These are phyloP conservation scores for Epinephelus lanceolatus DNA, from an alignment of 2,113 vertebrate species.

Conservation along the genomic window DNA sequence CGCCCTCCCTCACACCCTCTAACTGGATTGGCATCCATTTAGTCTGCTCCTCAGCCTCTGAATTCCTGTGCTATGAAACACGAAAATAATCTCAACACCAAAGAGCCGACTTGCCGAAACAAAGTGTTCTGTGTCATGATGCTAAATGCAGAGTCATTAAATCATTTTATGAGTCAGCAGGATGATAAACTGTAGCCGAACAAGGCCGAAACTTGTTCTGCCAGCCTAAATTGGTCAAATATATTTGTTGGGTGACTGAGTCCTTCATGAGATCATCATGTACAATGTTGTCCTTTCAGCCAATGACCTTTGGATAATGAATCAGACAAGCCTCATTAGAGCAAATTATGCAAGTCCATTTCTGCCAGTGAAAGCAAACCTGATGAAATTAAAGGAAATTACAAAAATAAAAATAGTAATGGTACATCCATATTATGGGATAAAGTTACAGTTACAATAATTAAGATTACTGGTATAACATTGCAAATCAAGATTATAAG, in stretches of 20 bases:
- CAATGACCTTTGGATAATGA: neutral
- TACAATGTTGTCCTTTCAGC: neutral
- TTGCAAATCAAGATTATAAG: no score
- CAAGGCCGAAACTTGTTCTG: neutral
- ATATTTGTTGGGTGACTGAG: slow-evolving; percentile 9
- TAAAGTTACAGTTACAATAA: no score
- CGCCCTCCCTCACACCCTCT: neutral
- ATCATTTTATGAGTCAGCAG: slow-evolving; percentile 24
- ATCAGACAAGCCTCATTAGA: neutral
- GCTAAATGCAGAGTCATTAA: slow-evolving; percentile 27
- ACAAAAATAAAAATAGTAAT: no score
- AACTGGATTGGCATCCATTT: slow-evolving; percentile 31
- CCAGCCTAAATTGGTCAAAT: slow-evolving; percentile 36
- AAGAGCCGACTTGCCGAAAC: neutral
- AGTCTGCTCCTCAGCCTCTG: slow-evolving; percentile 29
- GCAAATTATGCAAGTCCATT: neutral
- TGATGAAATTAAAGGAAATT: neutral
- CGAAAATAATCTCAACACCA: slow-evolving; percentile 2
- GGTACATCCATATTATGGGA: no score
- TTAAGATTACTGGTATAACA: no score
- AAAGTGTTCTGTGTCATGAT: neutral
- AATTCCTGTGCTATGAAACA: slow-evolving; percentile 56
- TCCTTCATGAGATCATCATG: slow-evolving; percentile 20
- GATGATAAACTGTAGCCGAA: neutral
- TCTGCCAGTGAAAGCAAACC: neutral